A percentile compares a stretch with the other conserved stretches of the same genome.
These are phyloP conservation scores for Ictalurus punctatus DNA, from an alignment of 2,113 vertebrate genomes.

Conservation along the genomic window DNA sequence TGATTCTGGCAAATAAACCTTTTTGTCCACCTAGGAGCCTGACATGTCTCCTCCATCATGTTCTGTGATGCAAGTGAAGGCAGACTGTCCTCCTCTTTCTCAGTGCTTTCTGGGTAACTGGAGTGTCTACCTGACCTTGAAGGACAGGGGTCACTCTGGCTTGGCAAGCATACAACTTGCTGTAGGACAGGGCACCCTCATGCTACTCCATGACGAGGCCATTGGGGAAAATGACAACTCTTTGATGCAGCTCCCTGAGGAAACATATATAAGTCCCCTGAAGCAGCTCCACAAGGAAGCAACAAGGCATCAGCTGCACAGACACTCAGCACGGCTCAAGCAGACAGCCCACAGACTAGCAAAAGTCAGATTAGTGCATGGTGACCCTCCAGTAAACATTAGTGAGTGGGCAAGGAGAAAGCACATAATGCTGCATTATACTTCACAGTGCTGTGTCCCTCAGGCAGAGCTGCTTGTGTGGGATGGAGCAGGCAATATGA, in stretches of 20 bases:
- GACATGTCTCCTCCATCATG: constrained; percentile 69
- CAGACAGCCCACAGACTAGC: neutral
- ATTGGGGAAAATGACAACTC: neutral
- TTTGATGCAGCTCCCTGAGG: constrained; percentile 36
- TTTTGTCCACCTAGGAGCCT: constrained; percentile 57
- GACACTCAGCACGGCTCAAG: constrained; percentile 21
- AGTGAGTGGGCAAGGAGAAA: constrained; percentile 57
- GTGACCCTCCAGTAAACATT: constrained; percentile 64
- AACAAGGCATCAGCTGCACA: constrained; percentile 13
- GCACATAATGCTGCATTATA: constrained; percentile 65
- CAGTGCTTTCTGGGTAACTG: constrained; percentile 65
- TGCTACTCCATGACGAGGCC: constrained; percentile 55
- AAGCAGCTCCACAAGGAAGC: constrained; percentile 35
- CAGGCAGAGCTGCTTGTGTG: constrained; percentile 67
- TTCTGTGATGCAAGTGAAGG: constrained; percentile 56
- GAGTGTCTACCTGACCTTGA: constrained; percentile 66
- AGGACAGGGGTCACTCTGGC: constrained; percentile 72
- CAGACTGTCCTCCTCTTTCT: constrained; percentile 56
- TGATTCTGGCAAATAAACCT: neutral
- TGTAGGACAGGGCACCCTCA: constrained; percentile 64
- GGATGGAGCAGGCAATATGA: constrained; percentile 63
- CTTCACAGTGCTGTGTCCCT: constrained; percentile 70
- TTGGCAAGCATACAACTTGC: constrained; percentile 67
- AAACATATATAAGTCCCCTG: neutral
- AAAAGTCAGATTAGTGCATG: constrained; percentile 48